These are phyloP conservation scores for Elegia similella DNA, from an alignment of 2,888 invertebrate genomes.

Conservation along the genomic window DNA sequence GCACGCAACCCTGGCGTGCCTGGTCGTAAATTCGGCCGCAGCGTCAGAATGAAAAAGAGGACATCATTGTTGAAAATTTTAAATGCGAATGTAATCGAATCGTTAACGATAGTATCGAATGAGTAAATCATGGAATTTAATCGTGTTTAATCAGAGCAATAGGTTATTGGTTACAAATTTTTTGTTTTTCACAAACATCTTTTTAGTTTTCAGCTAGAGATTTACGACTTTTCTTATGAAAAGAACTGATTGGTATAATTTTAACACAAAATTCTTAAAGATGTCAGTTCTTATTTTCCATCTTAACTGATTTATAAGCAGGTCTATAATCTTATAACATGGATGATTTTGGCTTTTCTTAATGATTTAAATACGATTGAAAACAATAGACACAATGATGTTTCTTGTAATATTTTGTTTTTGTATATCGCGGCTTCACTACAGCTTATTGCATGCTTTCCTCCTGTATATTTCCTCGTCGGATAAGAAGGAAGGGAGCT, in stretches of 20 bases:
- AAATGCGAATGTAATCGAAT: constrained; percentile 58
- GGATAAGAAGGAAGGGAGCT: constrained; percentile 76
- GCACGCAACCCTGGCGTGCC: constrained; percentile 71
- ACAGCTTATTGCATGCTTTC: constrained; percentile 66
- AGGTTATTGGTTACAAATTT: constrained; percentile 28
- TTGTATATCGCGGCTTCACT: constrained; percentile 46
- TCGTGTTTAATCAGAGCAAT: constrained; percentile 41
- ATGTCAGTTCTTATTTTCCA: too few relatives aligned
- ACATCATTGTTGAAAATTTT: constrained; percentile 78
- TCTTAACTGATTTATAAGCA: too few relatives aligned
- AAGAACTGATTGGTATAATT: too few relatives aligned
- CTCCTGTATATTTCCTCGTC: constrained; percentile 72
- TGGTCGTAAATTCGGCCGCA: constrained; percentile 75
- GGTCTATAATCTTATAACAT: too few relatives aligned
- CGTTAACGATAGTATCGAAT: constrained; percentile 30
- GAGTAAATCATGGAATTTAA: constrained; percentile 27
- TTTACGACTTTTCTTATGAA: too few relatives aligned
- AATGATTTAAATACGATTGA: too few relatives aligned
- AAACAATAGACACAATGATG: constrained; percentile 22
- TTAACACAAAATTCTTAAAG: too few relatives aligned
- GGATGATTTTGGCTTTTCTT: too few relatives aligned
- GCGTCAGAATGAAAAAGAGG: constrained; percentile 79
- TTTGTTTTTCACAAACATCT: not conserved
- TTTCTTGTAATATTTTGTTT: constrained; percentile 27
- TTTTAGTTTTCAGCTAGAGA: too few relatives aligned